Evolutionary conservation across 2,797 vertebrate species (phyloP).

Genomic region (Myripristis jacobus): DNA sequence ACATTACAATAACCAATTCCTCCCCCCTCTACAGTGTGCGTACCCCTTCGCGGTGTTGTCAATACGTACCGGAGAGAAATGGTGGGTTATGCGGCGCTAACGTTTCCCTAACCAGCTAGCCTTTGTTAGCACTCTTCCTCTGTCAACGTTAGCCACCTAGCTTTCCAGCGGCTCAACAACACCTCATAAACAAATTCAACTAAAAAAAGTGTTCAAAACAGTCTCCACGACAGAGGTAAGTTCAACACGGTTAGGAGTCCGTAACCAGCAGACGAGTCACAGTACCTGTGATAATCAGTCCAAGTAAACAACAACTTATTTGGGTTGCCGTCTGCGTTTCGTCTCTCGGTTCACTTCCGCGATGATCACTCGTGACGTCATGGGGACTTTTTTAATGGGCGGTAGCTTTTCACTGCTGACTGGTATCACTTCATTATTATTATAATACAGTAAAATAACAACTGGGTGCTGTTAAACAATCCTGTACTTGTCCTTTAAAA

Average conservation of each 20-base stretch:
- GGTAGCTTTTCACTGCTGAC: neutral
- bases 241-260: rapidly evolving
- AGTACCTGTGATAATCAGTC: constrained; percentile 38
- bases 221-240: rapidly evolving
- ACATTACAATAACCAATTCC: neutral
- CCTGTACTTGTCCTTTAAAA: too few species aligned
- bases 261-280: rapidly evolving
- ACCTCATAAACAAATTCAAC: constrained; percentile 19
- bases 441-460: too few species aligned
- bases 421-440: too few species aligned
- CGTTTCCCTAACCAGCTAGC: neutral
- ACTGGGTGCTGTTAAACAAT: too few species aligned
- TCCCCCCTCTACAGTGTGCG: rapidly evolving
- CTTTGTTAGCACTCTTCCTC: constrained; percentile 47
- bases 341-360: constrained; percentile 72
- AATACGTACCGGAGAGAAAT: neutral
- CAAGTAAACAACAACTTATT: constrained; percentile 54
- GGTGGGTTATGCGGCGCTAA: rapidly evolving
- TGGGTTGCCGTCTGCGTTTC: constrained; percentile 48
- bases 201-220: neutral
- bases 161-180: constrained; percentile 8
- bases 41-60: rapidly evolving
- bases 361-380: constrained; percentile 60
- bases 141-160: constrained; percentile 50
- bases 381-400: constrained; percentile 45